Evolutionary conservation across 1,140 invertebrate species (phyloP).

Genomic region (Nephila pilipes): DNA sequence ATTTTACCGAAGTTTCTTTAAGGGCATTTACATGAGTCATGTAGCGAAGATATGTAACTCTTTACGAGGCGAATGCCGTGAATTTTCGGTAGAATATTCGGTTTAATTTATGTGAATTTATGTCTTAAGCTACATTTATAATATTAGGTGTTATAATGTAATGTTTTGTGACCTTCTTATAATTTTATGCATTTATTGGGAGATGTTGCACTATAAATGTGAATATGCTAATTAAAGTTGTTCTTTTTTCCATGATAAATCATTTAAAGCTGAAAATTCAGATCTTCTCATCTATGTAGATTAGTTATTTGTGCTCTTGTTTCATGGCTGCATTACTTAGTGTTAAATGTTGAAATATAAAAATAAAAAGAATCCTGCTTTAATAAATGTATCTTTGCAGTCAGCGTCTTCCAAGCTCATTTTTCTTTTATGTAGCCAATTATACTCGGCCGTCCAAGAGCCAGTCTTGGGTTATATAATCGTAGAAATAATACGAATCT

Average conservation of each 20-base stretch:
- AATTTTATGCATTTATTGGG: neutral
- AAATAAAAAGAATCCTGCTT: conserved; percentile 33
- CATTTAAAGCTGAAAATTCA: neutral
- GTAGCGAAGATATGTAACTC: conserved; percentile 1
- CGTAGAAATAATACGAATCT: neutral
- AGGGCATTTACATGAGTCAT: neutral
- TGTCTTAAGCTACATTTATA: neutral
- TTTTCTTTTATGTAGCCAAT: conserved; percentile 47
- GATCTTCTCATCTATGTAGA: neutral
- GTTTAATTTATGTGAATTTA: neutral
- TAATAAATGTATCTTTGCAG: conserved; percentile 17
- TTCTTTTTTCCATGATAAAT: neutral
- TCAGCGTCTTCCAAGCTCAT: conserved; percentile 66
- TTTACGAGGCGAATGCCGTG: neutral
- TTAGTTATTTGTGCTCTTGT: neutral
- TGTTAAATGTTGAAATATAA: neutral
- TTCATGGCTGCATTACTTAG: conserved; percentile 14
- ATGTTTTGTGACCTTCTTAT: neutral
- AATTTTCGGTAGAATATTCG: neutral
- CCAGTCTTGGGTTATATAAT: neutral
- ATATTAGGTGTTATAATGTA: too few species aligned
- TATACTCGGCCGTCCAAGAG: conserved; percentile 25
- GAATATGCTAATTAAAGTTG: neutral
- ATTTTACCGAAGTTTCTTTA: conserved; percentile 34
- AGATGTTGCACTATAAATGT: neutral